phyloP scores from a whole-genome alignment of 2,888 invertebrate species.

The Brassicogethes aeneus region DNA sequence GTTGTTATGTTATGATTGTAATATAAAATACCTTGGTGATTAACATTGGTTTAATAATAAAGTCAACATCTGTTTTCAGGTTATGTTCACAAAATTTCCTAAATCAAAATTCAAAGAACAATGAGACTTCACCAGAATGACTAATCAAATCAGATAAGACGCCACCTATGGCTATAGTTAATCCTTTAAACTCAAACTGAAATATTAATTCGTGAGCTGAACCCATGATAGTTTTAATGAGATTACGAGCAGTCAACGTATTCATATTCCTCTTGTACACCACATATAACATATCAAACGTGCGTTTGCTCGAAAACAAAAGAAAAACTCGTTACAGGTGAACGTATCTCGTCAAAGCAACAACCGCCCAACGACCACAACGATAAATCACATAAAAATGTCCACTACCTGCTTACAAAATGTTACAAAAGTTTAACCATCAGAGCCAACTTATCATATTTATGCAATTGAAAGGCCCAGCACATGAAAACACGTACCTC shows the following conservation, averaged over 20 bases:
- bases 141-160: neutral
- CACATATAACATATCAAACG: neutral
- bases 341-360: conserved; percentile 23
- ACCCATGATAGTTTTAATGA: neutral
- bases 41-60: no score
- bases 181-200: neutral
- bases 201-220: no score
- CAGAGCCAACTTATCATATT: conserved; percentile 20
- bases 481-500: conserved; percentile 27
- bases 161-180: neutral
- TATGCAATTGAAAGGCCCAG: conserved; percentile 26
- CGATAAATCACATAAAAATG: conserved; percentile 26
- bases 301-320: neutral
- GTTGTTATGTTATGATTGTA: no score
- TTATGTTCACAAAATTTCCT: no score
- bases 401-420: conserved; percentile 17
- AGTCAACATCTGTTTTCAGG: no score
- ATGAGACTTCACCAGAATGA: neutral
- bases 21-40: no score
- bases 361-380: conserved; percentile 16
- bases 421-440: no score
- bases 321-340: conserved; percentile 12
- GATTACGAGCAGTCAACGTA: neutral
- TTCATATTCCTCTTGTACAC: no score
- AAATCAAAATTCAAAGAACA: neutral